Evolutionary conservation across 2,888 invertebrate species (phyloP), one percentile per base, ranked within the genome.

Genomic region (Strigamia crassipes): DNA sequence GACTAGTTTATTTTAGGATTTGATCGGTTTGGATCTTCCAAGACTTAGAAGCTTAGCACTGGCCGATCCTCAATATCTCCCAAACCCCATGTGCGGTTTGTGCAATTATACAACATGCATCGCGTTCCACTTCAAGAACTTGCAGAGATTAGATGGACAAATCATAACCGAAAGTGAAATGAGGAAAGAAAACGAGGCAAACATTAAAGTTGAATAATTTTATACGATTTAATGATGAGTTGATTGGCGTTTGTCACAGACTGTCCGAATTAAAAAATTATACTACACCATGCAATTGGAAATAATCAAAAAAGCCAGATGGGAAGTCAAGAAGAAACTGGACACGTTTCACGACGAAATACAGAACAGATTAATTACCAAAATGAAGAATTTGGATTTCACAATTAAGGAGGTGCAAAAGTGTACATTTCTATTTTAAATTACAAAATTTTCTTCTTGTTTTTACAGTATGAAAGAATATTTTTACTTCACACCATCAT

Each of bases 81-180:
- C 46, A 0, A 31, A 38, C 21, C 80, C 80, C 3, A n/a, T 80
- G 23, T 31, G 23, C 13, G n/a, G 38, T 15, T 31, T 80, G 23
- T 80, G 80, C 31, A 80, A 80, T 27, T 80, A 80, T 13, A 15
- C 38, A 18, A 80, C 80, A 10, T 80, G 27, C 18, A 38, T 56
- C 13, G 27, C 56, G 3, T 80, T 38, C 41, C 46, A 80, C 51
- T 80, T 80, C 23, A 80, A 9, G 27, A 80, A 27, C 6, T 15
- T 80, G 27, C 23, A 23, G 56, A n/a, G 27, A 46, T 15, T 80
- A 27, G 80, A 80, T 23, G 80, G 80, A 23, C 27, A 56, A 46
- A 23, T 56, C 13, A 12, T 80, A 27, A 56, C 13, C 15, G 80
- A 80, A 12, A 15, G 9, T 15, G 80, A 80, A 23, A 27, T 80